Evolutionary conservation across 2,113 vertebrate genomes (phyloP).

Genomic region (Synodontis membranacea): DNA sequence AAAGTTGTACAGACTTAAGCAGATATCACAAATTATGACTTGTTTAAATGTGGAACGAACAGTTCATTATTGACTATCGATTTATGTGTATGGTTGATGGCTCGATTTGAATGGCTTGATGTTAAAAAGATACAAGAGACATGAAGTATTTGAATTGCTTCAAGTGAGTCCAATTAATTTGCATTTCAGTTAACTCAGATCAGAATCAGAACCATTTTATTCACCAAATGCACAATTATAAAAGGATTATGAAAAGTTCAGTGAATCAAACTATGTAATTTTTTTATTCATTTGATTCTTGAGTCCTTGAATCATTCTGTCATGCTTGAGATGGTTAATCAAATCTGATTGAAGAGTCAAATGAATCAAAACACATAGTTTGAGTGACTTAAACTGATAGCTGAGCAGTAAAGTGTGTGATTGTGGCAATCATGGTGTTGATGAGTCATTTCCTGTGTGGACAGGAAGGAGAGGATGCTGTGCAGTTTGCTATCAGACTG

Average conservation of each 20-base stretch:
- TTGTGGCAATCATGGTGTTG: neutral
- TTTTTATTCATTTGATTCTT: neutral
- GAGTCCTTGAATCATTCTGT: neutral
- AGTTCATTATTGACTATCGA: no score
- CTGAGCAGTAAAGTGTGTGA: neutral
- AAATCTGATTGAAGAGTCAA: neutral
- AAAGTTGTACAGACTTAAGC: no score
- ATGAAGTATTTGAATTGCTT: no score
- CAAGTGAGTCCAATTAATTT: neutral
- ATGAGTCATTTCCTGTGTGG: conserved; percentile 42
- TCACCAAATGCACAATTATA: no score
- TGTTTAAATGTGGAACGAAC: no score
- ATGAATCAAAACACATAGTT: neutral
- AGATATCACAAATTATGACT: no score
- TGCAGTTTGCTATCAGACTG: conserved; percentile 95
- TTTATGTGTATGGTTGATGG: no score
- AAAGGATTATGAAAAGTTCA: neutral
- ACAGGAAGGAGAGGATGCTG: conserved; percentile 90
- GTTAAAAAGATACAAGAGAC: no score
- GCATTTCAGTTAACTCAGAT: neutral
- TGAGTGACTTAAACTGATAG: no score
- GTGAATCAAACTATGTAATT: neutral
- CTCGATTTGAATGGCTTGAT: no score
- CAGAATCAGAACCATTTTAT: neutral
- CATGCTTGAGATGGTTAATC: neutral